Evolutionary conservation across 2,888 invertebrate genomes (phyloP), one percentile per base, ranked within the genome.

Genomic region (Ectemnius lituratus): DNA sequence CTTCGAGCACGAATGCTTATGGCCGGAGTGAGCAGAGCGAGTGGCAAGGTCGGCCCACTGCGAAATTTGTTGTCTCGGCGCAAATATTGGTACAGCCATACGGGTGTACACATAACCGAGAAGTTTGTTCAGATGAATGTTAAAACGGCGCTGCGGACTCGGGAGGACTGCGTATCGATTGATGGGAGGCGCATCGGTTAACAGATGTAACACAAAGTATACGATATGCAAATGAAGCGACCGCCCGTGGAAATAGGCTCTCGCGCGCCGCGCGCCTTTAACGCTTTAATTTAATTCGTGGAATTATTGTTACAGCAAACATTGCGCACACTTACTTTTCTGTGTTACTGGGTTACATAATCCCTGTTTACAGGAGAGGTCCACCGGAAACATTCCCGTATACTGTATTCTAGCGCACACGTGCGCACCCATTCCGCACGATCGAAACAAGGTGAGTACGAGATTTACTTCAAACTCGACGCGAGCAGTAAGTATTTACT

Each of bases 91-190:
- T 46, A 61, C 75, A 56, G 72, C 63, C 67, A 72, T 37, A 37
- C 71, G 61, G 76, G 70, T 75, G 37, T 37, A 37, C 37, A 72
- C 79, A 81, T 67, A 81, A 61, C 27, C 62, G 62, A 23, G 62
- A 27, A 64, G 74, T 82, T 83, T 81, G 74, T 67, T 70, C 82
- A 82, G 76, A 81, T 83, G 82, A 72, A 66, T 56, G 61, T 49
- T 60, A 57, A 69, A 62, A 59, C 62, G 73, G 61, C 65, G 45
- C 37, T 37, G 18, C 68, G 64, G 52, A 56, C 68, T 60, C 61
- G 59, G 56, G 37, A 37, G 37, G 37, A 37, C 37, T 37, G 62
- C 46, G 63, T 62, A 70, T 28, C 71, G 70, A 62, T 67, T 73
- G 79, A 64, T 65, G 37, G 64, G 37, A 70, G 62, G 28, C 59